These are phyloP conservation scores for Drosophila recens DNA, from an alignment of 2,888 invertebrate genomes.

Conservation along the genomic window DNA sequence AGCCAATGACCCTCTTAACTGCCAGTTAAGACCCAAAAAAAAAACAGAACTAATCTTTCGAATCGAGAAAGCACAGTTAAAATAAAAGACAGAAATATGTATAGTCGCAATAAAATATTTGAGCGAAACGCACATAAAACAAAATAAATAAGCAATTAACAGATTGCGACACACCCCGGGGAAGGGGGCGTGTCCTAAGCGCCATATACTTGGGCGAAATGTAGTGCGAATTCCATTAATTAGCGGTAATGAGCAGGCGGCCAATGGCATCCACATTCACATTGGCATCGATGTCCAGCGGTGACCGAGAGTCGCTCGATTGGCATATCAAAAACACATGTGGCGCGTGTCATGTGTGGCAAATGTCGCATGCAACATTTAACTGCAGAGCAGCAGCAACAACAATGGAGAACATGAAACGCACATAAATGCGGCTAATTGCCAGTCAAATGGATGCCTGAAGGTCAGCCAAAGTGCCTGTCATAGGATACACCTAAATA, in stretches of 20 bases:
- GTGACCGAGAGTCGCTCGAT: constrained; percentile 30
- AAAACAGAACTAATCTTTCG: constrained; percentile 12
- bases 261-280: constrained; percentile 9
- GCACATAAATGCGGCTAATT: constrained; percentile 72
- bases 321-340: constrained; percentile 76
- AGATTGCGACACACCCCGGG: constrained; percentile 23
- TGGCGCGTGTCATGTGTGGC: constrained; percentile 63
- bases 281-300: constrained; percentile 8
- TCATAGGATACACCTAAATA: too few relatives aligned
- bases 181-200: constrained; percentile 14
- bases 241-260: constrained; percentile 65
- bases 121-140: constrained; percentile 55
- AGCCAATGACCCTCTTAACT: constrained; percentile 71
- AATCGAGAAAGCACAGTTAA: constrained; percentile 38
- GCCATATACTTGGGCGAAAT: constrained; percentile 63
- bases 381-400: constrained; percentile 59
- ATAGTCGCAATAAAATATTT: not conserved
- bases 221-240: constrained; percentile 80
- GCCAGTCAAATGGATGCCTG: constrained; percentile 11
- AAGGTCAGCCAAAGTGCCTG: too few relatives aligned
- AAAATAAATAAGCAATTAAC: constrained; percentile 76
- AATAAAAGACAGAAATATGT: constrained; percentile 22
- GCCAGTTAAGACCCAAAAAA: constrained; percentile 33
- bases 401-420: constrained; percentile 39
- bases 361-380: constrained; percentile 81